Percentiles rank a stretch among this genome's conserved stretches.
Evolutionary conservation across 92 coral and sea anemone genomes (phyloP).

Genomic region (Paramuricea clavata): DNA sequence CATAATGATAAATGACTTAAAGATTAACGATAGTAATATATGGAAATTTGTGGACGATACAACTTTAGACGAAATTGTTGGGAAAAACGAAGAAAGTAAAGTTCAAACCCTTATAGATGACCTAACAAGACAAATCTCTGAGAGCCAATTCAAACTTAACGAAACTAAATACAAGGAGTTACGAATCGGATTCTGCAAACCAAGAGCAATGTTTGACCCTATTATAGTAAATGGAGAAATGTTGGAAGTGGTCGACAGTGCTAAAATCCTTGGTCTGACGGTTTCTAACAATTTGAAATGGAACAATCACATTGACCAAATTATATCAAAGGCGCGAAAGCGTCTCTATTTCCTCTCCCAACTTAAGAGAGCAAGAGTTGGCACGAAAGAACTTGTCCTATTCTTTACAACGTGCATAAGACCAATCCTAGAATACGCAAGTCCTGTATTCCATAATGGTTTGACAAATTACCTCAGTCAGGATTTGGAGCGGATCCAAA

Average conservation of each 20-base stretch:
- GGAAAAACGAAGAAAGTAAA: slow-evolving; percentile 1
- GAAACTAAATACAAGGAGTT: not conserved
- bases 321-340: not conserved
- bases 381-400: too few species aligned
- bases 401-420: too few species aligned
- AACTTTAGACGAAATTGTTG: slow-evolving; percentile 5
- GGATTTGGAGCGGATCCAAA: too few species aligned
- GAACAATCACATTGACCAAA: too few species aligned
- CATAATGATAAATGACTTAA: slow-evolving; percentile 28
- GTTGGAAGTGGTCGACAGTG: not conserved
- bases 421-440: too few species aligned
- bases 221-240: not conserved
- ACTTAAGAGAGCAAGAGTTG: not conserved
- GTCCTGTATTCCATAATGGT: too few species aligned
- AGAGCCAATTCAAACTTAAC: not conserved
- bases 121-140: too few species aligned
- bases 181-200: not conserved
- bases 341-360: not conserved
- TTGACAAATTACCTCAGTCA: too few species aligned
- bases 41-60: slow-evolving; percentile 25
- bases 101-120: not conserved
- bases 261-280: not conserved
- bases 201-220: slow-evolving; percentile 4
- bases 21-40: not conserved
- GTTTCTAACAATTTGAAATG: not conserved